Evolutionary conservation across 2,888 invertebrate genomes (phyloP), one percentile per base, ranked within the genome.

Genomic region (Morpho deidamia): DNA sequence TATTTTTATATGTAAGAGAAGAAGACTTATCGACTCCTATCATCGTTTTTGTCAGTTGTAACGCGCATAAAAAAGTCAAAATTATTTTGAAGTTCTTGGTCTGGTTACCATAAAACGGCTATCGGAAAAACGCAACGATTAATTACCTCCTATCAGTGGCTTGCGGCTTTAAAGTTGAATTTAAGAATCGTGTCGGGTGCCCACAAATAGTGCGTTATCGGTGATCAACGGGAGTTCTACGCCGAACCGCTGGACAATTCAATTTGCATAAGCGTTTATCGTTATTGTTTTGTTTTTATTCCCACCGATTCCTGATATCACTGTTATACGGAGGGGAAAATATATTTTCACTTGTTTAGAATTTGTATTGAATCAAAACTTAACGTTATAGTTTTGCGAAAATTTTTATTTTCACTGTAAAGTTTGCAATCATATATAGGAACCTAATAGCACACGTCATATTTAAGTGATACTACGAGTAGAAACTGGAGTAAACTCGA

Each of bases 261-360:
- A 71, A 82, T 82, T 82, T 81, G 74, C 81, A 82, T 82, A 80
- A 75, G 63, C 71, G 66, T 73, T 78, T 71, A 72, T 71, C 65
- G 70, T 71, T 71, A 69, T 71, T 68, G 67, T 71, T 71, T 69
- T 65, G 60, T 70, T 64, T 65, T 61, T 53, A 45, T 46, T 40
- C 50, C 33, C 46, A 49, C 51, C 48, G 11, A 35, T 39, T 43
- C 23, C 23, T 23, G 23, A 23, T 23, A 23, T 39, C 32, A 43
- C 33, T 37, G 49, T 44, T 48, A 41, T n/a, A 40, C 38, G n/a
- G n/a, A 10, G 12, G 10, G 32, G 46, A 11, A n/a, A 32, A 7
- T 47, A 7, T 11, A 39, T 8, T 33, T 39, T 47, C 39, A 23
- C n/a, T 10, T 14, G 9, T 23, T 5, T 32, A 7, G 10, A 23